Conservation (phyloP, 2,888 invertebrate species). For the Ormia ochracea region DNA sequence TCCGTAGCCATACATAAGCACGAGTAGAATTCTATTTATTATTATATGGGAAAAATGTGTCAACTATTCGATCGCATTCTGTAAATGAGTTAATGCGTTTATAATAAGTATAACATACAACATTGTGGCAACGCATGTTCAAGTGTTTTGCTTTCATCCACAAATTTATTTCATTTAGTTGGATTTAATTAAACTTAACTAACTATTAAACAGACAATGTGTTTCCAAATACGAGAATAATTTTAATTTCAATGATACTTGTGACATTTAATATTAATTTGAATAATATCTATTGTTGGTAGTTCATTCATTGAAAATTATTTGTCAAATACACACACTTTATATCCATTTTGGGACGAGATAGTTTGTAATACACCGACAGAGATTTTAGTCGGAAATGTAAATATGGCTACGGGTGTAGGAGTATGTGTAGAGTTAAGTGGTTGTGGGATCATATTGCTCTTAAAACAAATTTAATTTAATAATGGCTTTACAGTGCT, state of each 20-base stretch:
- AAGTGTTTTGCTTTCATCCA: not conserved
- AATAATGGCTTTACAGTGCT: too few species aligned
- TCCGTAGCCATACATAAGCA: too few species aligned
- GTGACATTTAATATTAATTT: constrained; percentile 20
- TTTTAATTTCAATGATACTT: constrained; percentile 52
- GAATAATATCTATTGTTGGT: constrained; percentile 8
- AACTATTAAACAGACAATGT: not conserved
- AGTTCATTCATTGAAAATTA: constrained; percentile 16
- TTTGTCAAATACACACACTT: constrained; percentile 40
- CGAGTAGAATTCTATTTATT: too few species aligned
- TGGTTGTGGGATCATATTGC: too few species aligned
- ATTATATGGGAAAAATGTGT: not conserved
- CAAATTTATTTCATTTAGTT: constrained; percentile 5
- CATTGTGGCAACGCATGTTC: constrained; percentile 1
- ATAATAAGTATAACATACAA: not conserved
- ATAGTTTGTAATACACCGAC: not conserved
- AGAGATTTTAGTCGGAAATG: not conserved
- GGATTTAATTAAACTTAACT: constrained; percentile 12
- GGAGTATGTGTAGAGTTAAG: too few species aligned
- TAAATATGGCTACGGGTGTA: too few species aligned
- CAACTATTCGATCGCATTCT: not conserved
- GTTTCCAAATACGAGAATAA: not conserved
- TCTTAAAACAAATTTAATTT: too few species aligned
- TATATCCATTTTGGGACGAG: not conserved
- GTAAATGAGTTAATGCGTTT: not conserved